Evolutionary conservation across 2,113 vertebrate species (phyloP).

Genomic region (Mustela nigripes): DNA sequence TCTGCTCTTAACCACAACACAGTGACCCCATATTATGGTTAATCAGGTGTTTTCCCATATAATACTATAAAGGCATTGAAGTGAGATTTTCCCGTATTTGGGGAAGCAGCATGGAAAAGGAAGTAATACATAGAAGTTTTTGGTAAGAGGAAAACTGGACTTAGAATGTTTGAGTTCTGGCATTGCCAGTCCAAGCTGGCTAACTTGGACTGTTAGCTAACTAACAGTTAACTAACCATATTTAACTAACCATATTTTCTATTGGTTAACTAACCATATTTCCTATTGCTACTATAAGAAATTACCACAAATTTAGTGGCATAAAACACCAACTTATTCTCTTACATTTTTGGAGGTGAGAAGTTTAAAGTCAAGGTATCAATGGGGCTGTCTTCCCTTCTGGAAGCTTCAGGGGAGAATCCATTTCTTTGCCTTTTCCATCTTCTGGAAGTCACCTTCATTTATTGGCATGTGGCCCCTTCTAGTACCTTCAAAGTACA

Average conservation of each 20-base stretch:
- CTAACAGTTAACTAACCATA: neutral
- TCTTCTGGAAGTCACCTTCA: neutral
- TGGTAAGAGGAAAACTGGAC: neutral
- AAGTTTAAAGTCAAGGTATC: neutral
- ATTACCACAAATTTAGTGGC: neutral
- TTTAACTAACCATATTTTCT: neutral
- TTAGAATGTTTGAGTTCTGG: neutral
- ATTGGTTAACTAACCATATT: neutral
- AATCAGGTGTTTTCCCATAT: neutral
- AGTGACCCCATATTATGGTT: neutral
- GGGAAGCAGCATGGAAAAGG: constrained; percentile 23
- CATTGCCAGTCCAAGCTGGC: neutral
- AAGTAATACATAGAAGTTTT: neutral
- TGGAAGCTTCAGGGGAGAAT: neutral
- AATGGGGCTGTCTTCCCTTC: neutral
- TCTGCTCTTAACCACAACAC: neutral
- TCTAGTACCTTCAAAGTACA: neutral
- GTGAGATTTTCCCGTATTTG: neutral
- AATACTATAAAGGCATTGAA: neutral
- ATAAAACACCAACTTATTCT: constrained; percentile 13
- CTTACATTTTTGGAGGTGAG: neutral
- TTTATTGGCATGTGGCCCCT: neutral
- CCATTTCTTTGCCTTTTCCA: neutral
- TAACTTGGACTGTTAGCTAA: neutral
- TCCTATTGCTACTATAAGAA: neutral